Conservation (phyloP, 1,140 invertebrate genomes). For the Procambarus clarkii region DNA sequence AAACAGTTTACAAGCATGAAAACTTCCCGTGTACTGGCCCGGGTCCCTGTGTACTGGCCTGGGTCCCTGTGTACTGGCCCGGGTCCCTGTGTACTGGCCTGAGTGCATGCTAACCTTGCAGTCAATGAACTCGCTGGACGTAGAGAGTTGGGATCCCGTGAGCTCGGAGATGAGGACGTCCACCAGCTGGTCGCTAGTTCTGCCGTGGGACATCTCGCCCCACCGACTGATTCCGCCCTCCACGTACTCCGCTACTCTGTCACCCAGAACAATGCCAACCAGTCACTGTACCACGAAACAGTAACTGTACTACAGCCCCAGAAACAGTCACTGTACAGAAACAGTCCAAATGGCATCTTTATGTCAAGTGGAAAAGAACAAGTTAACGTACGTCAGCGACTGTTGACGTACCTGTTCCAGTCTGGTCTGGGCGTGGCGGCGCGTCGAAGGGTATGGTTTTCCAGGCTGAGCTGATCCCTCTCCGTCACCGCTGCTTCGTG, state of each 20-base stretch:
- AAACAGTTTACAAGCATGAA: no score
- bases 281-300: background rate
- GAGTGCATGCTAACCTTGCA: conserved; percentile 26
- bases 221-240: conserved; percentile 57
- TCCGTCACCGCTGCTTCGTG: conserved; percentile 35
- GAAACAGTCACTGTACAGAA: no score
- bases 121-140: conserved; percentile 49
- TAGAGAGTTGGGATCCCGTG: conserved; percentile 36
- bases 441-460: conserved; percentile 35
- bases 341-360: no score
- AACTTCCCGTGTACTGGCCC: no score
- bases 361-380: no score
- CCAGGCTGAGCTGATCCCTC: conserved; percentile 35
- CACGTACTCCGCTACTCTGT: conserved; percentile 58
- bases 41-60: no score
- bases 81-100: background rate
- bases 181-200: conserved; percentile 48
- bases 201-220: conserved; percentile 31
- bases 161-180: conserved; percentile 57
- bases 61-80: background rate
- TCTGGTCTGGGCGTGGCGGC: conserved; percentile 61
- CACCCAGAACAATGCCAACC: no score
- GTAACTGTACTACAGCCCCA: background rate
- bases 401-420: conserved; percentile 45
- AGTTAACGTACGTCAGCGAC: no score